Conservation (phyloP, 2,888 invertebrate genomes). For the Mythimna ferrago region DNA sequence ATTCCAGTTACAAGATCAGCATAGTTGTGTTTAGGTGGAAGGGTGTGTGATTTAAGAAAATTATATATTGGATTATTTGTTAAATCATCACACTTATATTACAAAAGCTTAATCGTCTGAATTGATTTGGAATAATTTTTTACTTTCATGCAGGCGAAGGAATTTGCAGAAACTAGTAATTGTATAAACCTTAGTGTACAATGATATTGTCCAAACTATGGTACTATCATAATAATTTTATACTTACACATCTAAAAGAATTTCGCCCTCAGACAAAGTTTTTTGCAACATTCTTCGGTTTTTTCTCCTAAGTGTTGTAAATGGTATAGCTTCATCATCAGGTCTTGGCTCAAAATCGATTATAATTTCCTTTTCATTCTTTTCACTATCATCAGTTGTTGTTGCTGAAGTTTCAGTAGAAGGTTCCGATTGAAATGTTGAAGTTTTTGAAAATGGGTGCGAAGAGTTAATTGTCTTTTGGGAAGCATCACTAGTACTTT, state of each 20-base stretch:
- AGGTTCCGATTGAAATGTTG: constrained; percentile 89
- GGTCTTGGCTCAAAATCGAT: constrained; percentile 96
- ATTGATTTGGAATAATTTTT: no score
- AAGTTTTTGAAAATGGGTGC: constrained; percentile 86
- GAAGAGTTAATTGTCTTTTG: constrained; percentile 85
- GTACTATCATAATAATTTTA: neutral
- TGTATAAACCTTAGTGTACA: neutral
- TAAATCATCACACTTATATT: no score
- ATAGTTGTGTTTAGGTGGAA: neutral
- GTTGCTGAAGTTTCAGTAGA: constrained; percentile 89
- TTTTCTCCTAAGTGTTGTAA: constrained; percentile 89
- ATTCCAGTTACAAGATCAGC: neutral
- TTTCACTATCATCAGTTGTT: constrained; percentile 90
- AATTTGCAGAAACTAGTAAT: neutral
- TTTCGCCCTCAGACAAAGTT: constrained; percentile 95
- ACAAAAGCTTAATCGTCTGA: no score
- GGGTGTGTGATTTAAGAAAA: neutral
- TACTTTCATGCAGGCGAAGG: no score
- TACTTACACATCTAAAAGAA: constrained; percentile 91
- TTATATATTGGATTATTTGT: no score
- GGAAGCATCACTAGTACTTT: constrained; percentile 86
- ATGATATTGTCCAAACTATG: neutral
- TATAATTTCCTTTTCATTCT: constrained; percentile 95
- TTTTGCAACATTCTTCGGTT: constrained; percentile 92
- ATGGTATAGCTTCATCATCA: constrained; percentile 92